These are phyloP conservation scores for Thalassoma bifasciatum DNA, from an alignment of 2,113 vertebrate genomes.

Conservation along the genomic window DNA sequence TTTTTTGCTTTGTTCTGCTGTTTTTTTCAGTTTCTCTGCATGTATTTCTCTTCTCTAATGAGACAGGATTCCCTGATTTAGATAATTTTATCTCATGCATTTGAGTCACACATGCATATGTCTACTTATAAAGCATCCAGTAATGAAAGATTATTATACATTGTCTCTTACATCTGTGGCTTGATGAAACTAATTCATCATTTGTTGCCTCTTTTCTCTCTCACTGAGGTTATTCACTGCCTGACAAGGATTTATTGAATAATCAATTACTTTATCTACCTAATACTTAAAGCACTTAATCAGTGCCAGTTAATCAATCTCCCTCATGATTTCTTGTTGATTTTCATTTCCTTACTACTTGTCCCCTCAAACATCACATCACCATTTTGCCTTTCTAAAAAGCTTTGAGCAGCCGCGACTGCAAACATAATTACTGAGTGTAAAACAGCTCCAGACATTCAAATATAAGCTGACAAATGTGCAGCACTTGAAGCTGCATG, in stretches of 20 bases:
- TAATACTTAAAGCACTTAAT: constrained; percentile 89
- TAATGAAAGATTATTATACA: constrained; percentile 47
- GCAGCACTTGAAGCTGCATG: constrained; percentile 42
- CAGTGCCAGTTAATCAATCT: constrained; percentile 88
- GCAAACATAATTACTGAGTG: constrained; percentile 49
- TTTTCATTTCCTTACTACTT: constrained; percentile 73
- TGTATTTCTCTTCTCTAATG: background rate
- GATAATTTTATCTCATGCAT: background rate
- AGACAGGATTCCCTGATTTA: constrained; percentile 3
- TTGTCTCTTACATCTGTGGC: constrained; percentile 60
- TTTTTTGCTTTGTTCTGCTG: background rate
- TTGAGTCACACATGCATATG: background rate
- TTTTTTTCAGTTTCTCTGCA: background rate
- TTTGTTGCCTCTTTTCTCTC: constrained; percentile 77
- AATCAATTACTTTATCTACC: constrained; percentile 93
- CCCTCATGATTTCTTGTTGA: constrained; percentile 79
- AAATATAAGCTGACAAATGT: constrained; percentile 54
- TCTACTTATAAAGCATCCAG: constrained; percentile 5
- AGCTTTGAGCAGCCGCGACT: constrained; percentile 32
- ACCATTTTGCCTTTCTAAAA: constrained; percentile 48
- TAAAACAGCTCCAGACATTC: constrained; percentile 43
- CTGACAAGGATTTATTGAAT: constrained; percentile 89
- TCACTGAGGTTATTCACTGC: constrained; percentile 74
- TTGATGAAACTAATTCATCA: constrained; percentile 84
- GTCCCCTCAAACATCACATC: constrained; percentile 63